These are phyloP conservation scores for Neomonachus schauinslandi DNA, from an alignment of 2,113 vertebrate genomes.

Conservation along the genomic window DNA sequence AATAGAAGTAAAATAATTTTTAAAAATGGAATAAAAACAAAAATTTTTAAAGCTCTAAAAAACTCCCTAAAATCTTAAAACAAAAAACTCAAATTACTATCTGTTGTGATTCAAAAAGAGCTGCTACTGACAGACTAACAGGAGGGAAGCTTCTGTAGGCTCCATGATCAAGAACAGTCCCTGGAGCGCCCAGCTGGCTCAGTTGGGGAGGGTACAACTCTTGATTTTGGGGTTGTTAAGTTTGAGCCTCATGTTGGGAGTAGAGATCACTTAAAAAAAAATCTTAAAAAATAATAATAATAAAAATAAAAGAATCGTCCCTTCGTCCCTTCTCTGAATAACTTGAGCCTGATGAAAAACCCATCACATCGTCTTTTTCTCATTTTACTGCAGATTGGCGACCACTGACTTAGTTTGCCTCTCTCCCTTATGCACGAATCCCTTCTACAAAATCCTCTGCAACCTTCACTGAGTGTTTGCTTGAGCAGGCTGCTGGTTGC, in stretches of 20 bases:
- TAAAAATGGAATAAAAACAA: neutral
- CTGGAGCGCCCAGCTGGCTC: neutral
- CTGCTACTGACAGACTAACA: neutral
- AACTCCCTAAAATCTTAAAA: neutral
- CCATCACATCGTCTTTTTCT: neutral
- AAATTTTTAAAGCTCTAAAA: neutral
- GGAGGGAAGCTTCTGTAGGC: neutral
- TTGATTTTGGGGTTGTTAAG: neutral
- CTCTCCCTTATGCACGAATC: neutral
- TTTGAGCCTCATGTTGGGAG: neutral
- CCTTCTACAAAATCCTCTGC: too few relatives aligned
- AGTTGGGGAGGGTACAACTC: neutral
- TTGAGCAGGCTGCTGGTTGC: neutral
- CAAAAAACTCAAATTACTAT: neutral
- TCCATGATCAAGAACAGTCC: neutral
- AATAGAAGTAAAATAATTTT: neutral
- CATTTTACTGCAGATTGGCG: fast-evolving
- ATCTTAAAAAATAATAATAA: neutral
- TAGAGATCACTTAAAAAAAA: neutral
- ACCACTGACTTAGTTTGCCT: neutral
- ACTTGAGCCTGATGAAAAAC: neutral
- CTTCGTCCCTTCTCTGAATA: neutral
- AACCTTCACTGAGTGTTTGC: neutral
- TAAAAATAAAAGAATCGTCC: neutral
- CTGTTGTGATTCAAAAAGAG: neutral